A percentile compares a stretch with the other conserved stretches of the same genome.
Conservation (phyloP, 2,113 vertebrate species). For the Stercorarius parasiticus region DNA sequence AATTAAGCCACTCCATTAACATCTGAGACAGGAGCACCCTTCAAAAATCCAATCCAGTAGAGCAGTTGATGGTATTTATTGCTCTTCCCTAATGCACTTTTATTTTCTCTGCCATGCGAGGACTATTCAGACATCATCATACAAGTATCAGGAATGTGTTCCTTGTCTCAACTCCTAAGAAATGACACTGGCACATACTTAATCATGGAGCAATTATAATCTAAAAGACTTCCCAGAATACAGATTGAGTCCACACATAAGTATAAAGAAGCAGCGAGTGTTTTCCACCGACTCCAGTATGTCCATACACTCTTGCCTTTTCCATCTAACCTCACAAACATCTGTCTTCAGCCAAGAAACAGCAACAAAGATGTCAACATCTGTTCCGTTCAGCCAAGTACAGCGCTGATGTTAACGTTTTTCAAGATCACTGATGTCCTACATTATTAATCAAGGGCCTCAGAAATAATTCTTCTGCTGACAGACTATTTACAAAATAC, state of each 20-base stretch:
- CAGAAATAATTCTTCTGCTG: conserved; percentile 29
- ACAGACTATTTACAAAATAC: background rate
- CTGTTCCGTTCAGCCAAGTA: conserved; percentile 31
- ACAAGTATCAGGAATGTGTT: background rate
- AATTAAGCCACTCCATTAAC: conserved; percentile 49
- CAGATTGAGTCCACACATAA: background rate
- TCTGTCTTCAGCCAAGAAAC: conserved; percentile 48
- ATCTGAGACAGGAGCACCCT: conserved; percentile 13
- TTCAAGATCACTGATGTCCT: conserved; percentile 6
- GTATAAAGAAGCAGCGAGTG: background rate
- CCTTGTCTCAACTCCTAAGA: background rate
- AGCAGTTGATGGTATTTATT: conserved; percentile 38
- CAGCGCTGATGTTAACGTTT: conserved; percentile 24
- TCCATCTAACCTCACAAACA: conserved; percentile 39
- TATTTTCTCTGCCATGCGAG: background rate
- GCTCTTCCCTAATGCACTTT: background rate
- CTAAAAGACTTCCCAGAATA: background rate
- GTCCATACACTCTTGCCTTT: background rate
- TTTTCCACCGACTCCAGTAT: background rate
- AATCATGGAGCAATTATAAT: background rate
- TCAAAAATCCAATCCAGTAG: conserved; percentile 20
- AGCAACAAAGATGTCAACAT: conserved; percentile 28
- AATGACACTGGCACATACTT: background rate
- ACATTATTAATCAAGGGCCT: conserved; percentile 47
- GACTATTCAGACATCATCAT: conserved; percentile 8